Evolutionary conservation across 2,113 vertebrate genomes (phyloP), one percentile per base, ranked within the genome.

Genomic region (Mesembrinibis cayennensis): DNA sequence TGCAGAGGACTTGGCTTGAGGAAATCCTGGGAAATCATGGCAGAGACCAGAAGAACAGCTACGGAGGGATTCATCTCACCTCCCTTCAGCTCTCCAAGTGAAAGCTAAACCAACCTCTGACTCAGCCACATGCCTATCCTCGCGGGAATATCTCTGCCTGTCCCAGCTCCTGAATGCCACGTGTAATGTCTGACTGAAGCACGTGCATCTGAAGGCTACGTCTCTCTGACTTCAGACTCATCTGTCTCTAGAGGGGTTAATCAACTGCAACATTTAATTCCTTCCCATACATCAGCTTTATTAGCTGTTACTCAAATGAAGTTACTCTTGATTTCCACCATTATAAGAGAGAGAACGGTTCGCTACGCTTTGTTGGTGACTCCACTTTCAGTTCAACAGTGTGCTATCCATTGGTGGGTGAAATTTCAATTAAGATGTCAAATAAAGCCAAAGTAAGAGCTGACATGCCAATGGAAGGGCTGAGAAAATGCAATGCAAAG

Each of bases 111-210:
- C 21, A 45, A 6, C 8, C 40, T 82, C 62, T 49, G 40, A 19
- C 27, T 85, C 55, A 65, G n/a, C n/a, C 38, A 30, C 18, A 27
- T 9, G n/a, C 21, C 32, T 45, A 1, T 34, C 12, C 50, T 6
- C 27, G 26, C 30, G 44, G 20, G 7, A 76, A 32, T 20, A 70
- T 5, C 63, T 52, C 69, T 50, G 42, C 36, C 44, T 44, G 38
- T 47, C 30, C 14, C 62, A 79, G 38, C 30, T 93, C 45, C 62
- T 65, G 19, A 49, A 16, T 25, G 55, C 9, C 25, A 42, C 5
- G 13, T 44, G 2, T 27, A 65, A 69, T 0, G 0, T 21, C 16
- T 42, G 45, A 44, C 15, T 27, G 18, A 71, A 74, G 14, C 36
- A 59, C 83, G 12, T 26, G 10, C 34, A 27, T 32, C 63, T 62